Evolutionary conservation across 2,888 invertebrate species (phyloP), one percentile per base, ranked within the genome.

Genomic region (Xanthia icteritia): DNA sequence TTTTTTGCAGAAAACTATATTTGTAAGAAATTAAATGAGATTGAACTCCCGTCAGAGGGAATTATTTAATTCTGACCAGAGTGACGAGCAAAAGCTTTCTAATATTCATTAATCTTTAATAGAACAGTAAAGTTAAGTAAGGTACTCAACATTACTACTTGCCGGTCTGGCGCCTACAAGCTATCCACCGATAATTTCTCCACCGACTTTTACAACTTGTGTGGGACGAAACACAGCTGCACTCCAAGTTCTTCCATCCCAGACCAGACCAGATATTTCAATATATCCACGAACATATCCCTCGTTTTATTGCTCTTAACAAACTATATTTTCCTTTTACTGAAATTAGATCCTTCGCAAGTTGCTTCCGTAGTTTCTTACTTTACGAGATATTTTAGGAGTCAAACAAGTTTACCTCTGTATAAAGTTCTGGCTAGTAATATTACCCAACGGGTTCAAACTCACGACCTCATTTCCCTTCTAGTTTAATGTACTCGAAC

Each of bases 381-480:
- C 79, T 90, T 89, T 85, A 85, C 73, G 86, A 86, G 83, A 87
- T 87, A 88, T 89, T 91, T 89, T 82, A 86, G 84, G 78, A 86
- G 84, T 86, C 72, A 82, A 85, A 85, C 84, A 88, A 90, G 89
- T 90, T 90, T 78, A 54, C 74, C 68, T 42, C 81, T 81, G 83
- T 83, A 81, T 77, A 87, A 90, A 91, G 83, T 90, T 89, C 74
- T 45, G 71, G 80, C 67, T 79, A 76, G 89, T 89, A 88, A 90
- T 90, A 90, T 88, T 86, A 87, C 89, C 88, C 90, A 66, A 67
- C 69, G 89, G 90, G 88, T 86, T 89, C 76, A 82, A 87, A 88
- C 86, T 85, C 71, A 66, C 76, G 84, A 85, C 83, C 85, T 82
- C 85, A 78, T 89, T 86, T 86, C 75, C 84, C 82, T 84, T 77